Conservation (phyloP, 1,140 invertebrate genomes). For the Zophobas atratus region DNA sequence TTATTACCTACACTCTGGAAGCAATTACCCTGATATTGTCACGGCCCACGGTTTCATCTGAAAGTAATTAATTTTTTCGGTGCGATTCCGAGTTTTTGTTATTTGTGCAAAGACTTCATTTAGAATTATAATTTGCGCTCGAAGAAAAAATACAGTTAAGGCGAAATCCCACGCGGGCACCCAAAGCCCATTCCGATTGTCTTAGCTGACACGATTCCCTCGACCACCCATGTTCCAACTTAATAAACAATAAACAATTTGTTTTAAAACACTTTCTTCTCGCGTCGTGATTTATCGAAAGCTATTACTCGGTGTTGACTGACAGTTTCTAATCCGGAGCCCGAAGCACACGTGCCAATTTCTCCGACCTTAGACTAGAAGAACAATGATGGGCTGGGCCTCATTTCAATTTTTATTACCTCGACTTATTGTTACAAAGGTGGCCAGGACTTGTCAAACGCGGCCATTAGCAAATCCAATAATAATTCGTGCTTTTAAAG, state of each 20-base stretch:
- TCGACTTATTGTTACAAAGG: not conserved
- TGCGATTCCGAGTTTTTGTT: too few species aligned
- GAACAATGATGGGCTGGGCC: not conserved
- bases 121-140: conserved; percentile 27
- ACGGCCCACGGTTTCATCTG: too few species aligned
- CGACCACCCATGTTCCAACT: conserved; percentile 32
- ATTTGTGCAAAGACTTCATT: not conserved
- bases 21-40: too few species aligned
- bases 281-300: conserved; percentile 18
- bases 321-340: conserved; percentile 24
- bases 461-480: conserved; percentile 35
- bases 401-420: conserved; percentile 12
- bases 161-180: conserved; percentile 9
- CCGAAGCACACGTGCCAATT: conserved; percentile 10
- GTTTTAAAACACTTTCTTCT: conserved; percentile 14
- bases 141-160: conserved; percentile 33
- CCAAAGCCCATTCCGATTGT: conserved; percentile 7
- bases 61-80: too few species aligned
- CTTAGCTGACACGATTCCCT: conserved; percentile 13
- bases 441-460: conserved; percentile 8
- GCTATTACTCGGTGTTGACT: conserved; percentile 26
- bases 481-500: conserved; percentile 30
- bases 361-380: conserved; percentile 10
- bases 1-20: too few species aligned
- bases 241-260: conserved; percentile 38